These are phyloP conservation scores for Troides helena DNA, from an alignment of 2,888 invertebrate genomes.

Conservation along the genomic window DNA sequence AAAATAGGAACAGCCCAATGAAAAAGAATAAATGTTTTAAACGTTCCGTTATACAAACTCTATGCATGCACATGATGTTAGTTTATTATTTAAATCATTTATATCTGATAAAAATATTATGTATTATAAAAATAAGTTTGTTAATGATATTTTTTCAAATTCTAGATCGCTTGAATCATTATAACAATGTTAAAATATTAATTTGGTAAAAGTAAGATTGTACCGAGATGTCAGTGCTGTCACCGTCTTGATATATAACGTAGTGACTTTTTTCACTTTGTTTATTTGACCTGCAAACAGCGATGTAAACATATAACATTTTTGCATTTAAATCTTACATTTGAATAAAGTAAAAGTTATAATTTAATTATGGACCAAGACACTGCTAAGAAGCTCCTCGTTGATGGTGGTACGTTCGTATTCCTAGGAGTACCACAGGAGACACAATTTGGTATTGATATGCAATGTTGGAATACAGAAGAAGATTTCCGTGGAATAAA, in stretches of 20 bases:
- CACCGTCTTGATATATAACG: background rate
- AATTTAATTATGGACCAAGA: conserved; percentile 84
- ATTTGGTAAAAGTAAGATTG: background rate
- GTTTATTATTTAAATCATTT: background rate
- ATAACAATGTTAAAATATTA: background rate
- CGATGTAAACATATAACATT: conserved; percentile 60
- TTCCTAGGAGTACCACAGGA: conserved; percentile 93
- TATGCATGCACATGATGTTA: background rate
- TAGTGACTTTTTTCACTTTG: background rate
- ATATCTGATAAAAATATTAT: background rate
- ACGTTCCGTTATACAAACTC: conserved; percentile 1
- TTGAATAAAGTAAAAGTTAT: conserved; percentile 37
- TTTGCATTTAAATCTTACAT: conserved; percentile 47
- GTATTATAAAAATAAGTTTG: background rate
- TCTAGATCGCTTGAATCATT: background rate
- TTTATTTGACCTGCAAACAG: conserved; percentile 22
- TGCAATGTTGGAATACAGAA: conserved; percentile 90
- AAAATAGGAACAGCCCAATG: background rate
- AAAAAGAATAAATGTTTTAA: background rate
- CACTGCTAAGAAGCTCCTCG: conserved; percentile 86
- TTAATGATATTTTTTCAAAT: background rate
- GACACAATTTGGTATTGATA: conserved; percentile 98
- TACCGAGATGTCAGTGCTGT: conserved; percentile 16
- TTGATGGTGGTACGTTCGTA: conserved; percentile 90
- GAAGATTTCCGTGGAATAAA: conserved; percentile 97